These are phyloP conservation scores for Cecropterus lyciades DNA, from an alignment of 1,140 invertebrate genomes.

Conservation along the genomic window DNA sequence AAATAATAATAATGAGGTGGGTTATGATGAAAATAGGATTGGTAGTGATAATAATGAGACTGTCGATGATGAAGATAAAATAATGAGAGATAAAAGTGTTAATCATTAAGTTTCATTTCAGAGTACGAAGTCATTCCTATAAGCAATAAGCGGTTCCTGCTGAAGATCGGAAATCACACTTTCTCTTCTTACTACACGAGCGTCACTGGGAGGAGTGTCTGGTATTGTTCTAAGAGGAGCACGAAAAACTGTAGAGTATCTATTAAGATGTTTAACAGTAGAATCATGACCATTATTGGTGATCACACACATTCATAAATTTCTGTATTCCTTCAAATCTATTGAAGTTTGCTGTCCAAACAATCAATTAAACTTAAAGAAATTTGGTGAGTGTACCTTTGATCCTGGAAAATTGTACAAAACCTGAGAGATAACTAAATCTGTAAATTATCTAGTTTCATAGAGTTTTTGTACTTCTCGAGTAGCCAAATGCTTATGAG, in stretches of 20 bases:
- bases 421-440: no score
- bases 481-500: no score
- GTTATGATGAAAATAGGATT: no score
- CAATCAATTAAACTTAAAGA: no score
- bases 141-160: conserved; percentile 24
- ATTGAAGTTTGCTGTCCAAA: no score
- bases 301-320: conserved; percentile 41
- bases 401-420: no score
- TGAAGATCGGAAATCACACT: conserved; percentile 35
- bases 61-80: background rate
- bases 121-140: conserved; percentile 40
- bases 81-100: background rate
- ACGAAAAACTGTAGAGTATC: conserved; percentile 38
- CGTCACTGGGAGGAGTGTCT: conserved; percentile 32
- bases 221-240: conserved; percentile 55
- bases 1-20: no score
- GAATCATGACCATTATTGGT: conserved; percentile 22
- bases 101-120: conserved; percentile 24
- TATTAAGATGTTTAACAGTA: conserved; percentile 37
- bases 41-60: no score
- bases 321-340: conserved; percentile 8
- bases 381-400: no score
- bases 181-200: conserved; percentile 40
- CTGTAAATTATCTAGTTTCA: no score
- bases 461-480: no score